A percentile compares a stretch with the other conserved stretches of the same genome.
Evolutionary conservation across 30 jellyfish, hydroid and myxozoan genomes (phyloP).

Genomic region (Rhopilema esculentum): DNA sequence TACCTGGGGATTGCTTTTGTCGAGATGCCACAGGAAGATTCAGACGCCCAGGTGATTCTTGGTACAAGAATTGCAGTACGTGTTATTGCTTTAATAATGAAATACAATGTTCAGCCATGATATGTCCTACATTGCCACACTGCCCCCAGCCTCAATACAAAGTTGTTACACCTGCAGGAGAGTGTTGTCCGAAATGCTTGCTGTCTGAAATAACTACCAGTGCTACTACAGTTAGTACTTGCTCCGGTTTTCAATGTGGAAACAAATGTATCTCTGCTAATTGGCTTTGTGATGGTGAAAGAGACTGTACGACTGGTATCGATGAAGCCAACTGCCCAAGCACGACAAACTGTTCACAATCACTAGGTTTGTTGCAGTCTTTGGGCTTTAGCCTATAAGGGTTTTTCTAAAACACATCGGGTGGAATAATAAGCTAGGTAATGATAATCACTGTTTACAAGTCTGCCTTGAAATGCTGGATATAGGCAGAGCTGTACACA

Average conservation of each 20-base stretch:
- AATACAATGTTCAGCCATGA: slow-evolving; percentile 15
- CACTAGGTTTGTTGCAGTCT: slow-evolving; percentile 49
- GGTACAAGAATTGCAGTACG: slow-evolving; percentile 54
- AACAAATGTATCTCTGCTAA: slow-evolving; percentile 69
- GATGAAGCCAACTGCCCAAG: slow-evolving; percentile 77
- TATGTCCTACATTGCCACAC: slow-evolving; percentile 58
- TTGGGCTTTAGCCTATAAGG: background rate
- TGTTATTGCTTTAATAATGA: slow-evolving; percentile 72
- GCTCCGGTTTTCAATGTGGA: slow-evolving; percentile 69
- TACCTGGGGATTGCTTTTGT: slow-evolving; percentile 85
- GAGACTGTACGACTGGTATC: slow-evolving; percentile 79
- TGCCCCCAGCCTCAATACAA: slow-evolving; percentile 66
- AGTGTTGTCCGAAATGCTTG: slow-evolving; percentile 82
- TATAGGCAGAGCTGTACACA: too few species aligned
- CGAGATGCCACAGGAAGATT: slow-evolving; percentile 54
- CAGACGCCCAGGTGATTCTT: slow-evolving; percentile 61
- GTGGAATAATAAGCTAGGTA: too few species aligned
- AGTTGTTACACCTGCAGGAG: slow-evolving; percentile 23
- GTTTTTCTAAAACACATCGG: background rate
- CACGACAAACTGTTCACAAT: slow-evolving; percentile 31
- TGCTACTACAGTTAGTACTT: slow-evolving; percentile 40
- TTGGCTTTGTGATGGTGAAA: slow-evolving; percentile 85
- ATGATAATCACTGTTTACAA: too few species aligned
- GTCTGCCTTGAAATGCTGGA: too few species aligned
- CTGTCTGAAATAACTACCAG: slow-evolving; percentile 5